Evolutionary conservation across 2,797 vertebrate species (phyloP).

Genomic region (Crocodylus rhombifer): DNA sequence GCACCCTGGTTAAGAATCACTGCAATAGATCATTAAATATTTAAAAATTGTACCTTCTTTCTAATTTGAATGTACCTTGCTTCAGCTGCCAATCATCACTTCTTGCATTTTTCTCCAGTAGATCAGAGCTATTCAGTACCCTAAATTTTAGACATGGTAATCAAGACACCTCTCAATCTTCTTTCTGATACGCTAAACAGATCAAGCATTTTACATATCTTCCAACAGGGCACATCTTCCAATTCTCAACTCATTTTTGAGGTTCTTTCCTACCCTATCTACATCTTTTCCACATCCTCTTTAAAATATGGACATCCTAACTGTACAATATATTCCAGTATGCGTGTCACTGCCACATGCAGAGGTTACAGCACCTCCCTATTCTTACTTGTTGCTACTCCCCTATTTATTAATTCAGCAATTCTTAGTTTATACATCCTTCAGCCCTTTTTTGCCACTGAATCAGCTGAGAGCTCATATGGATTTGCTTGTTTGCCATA

Average conservation of each 20-base stretch:
- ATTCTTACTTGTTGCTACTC: not conserved
- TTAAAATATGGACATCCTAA: not conserved
- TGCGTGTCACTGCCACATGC: not conserved
- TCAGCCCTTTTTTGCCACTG: constrained; percentile 2
- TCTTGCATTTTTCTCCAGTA: not conserved
- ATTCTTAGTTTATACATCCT: constrained; percentile 12
- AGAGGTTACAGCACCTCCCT: not conserved
- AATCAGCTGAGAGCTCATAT: not conserved
- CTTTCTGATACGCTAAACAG: not conserved
- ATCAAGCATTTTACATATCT: not conserved
- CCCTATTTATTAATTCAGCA: too few relatives aligned
- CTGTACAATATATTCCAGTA: not conserved
- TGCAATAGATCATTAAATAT: too few relatives aligned
- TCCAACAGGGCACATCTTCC: not conserved
- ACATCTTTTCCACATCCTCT: constrained; percentile 25
- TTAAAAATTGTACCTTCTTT: too few relatives aligned
- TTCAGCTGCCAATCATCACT: not conserved
- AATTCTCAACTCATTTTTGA: not conserved
- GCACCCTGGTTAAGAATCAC: too few relatives aligned
- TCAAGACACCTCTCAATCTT: not conserved
- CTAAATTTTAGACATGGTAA: not conserved
- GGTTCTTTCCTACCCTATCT: not conserved
- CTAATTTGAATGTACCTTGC: not conserved
- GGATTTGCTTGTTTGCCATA: not conserved
- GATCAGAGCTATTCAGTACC: too few relatives aligned